Conservation (phyloP, 2,797 vertebrate genomes). For the Pseudomugil tenellus region DNA sequence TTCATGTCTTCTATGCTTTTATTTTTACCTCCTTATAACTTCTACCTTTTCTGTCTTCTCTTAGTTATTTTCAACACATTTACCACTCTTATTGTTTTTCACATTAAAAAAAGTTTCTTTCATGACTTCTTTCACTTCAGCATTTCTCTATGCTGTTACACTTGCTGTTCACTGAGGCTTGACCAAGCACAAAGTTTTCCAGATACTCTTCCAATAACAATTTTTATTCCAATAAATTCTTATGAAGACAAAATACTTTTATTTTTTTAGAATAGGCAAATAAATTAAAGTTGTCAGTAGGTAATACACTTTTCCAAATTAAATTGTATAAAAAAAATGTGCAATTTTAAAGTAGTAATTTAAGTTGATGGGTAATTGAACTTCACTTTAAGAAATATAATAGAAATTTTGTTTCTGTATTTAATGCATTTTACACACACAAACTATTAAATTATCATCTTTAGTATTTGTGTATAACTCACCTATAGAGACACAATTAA, state of each 20-base stretch:
- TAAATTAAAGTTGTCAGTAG: not conserved
- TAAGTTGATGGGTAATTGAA: too few species aligned
- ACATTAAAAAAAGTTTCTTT: not conserved
- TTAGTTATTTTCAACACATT: not conserved
- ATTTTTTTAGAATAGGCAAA: not conserved
- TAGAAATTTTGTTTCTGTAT: too few species aligned
- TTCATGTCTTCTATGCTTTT: slow-evolving; percentile 1
- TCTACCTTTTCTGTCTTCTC: not conserved
- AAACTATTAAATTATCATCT: not conserved
- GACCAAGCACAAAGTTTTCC: slow-evolving; percentile 2
- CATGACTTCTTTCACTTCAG: not conserved
- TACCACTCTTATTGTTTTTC: not conserved
- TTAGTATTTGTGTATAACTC: slow-evolving; percentile 4
- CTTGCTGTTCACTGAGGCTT: slow-evolving; percentile 17
- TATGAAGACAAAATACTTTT: not conserved
- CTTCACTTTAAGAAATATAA: too few species aligned
- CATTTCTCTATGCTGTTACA: slow-evolving; percentile 1
- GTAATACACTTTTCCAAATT: too few species aligned
- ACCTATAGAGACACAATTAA: slow-evolving; percentile 25
- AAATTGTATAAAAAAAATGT: too few species aligned
- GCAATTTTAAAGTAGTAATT: too few species aligned
- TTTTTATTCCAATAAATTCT: too few species aligned
- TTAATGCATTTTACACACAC: not conserved
- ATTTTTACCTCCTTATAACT: not conserved
- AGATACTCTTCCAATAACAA: slow-evolving; percentile 3